phyloP scores from a whole-genome alignment of 1,140 invertebrate genomes.

The Brachionus rotundiformis region DNA sequence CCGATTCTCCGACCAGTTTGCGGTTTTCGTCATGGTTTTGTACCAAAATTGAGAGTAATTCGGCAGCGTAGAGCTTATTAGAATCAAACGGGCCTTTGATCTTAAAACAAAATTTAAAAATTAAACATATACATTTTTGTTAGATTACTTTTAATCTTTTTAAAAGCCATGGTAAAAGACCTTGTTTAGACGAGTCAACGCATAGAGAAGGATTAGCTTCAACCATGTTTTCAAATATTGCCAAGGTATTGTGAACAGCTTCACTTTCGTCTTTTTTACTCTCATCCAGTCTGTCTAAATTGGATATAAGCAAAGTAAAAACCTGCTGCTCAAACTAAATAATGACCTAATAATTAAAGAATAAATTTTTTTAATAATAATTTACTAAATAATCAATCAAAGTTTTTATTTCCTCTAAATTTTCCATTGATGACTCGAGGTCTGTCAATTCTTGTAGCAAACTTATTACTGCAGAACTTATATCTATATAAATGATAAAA shows the following conservation, averaged over 20 bases:
- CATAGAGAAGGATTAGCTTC: constrained; percentile 84
- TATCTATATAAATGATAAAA: constrained; percentile 56
- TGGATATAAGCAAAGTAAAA: constrained; percentile 85
- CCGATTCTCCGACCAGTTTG: constrained; percentile 80
- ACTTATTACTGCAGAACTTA: constrained; percentile 65
- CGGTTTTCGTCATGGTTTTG: constrained; percentile 80
- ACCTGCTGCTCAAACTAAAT: constrained; percentile 77
- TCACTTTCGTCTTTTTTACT: constrained; percentile 88
- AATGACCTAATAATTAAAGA: constrained; percentile 70
- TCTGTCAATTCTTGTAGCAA: constrained; percentile 87
- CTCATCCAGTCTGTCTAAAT: constrained; percentile 90
- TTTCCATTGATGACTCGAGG: constrained; percentile 87
- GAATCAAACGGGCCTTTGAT: constrained; percentile 84
- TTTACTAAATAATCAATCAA: constrained; percentile 66
- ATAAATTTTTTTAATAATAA: constrained; percentile 51
- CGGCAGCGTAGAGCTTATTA: constrained; percentile 92
- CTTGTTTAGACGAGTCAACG: constrained; percentile 77
- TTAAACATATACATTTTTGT: background rate
- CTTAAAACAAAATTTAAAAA: constrained; percentile 69
- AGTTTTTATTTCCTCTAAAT: constrained; percentile 65
- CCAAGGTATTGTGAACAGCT: constrained; percentile 91
- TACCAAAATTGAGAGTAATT: constrained; percentile 90
- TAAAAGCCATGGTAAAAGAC: constrained; percentile 85
- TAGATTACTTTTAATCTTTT: constrained; percentile 70
- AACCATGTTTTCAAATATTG: constrained; percentile 66